Conservation (phyloP, 2,888 invertebrate species). For the Amblyjoppa proteus region DNA sequence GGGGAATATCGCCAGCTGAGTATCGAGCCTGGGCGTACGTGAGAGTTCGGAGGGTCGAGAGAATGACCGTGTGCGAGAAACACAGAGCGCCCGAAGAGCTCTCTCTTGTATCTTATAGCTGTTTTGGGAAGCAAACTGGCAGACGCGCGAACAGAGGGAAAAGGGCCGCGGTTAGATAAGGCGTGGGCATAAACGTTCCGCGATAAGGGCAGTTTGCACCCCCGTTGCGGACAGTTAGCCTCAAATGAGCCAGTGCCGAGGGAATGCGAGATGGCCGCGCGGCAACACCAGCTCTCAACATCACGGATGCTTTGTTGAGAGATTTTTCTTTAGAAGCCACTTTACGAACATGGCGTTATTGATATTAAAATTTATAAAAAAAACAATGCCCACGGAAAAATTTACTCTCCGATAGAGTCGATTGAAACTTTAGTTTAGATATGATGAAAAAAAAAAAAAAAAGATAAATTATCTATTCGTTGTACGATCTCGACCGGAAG, state of each 20-base stretch:
- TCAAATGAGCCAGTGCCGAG: conserved; percentile 79
- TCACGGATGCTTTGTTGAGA: conserved; percentile 45
- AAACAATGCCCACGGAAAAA: neutral
- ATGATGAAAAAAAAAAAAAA: neutral
- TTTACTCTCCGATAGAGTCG: too few species aligned
- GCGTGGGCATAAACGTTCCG: conserved; percentile 83
- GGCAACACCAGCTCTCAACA: neutral
- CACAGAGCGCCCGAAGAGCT: conserved; percentile 3
- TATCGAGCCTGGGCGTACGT: neutral
- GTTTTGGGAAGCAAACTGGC: conserved; percentile 72
- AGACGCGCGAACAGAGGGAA: conserved; percentile 41
- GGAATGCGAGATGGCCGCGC: conserved; percentile 62
- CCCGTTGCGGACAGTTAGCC: conserved; percentile 84
- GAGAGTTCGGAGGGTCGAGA: conserved; percentile 24
- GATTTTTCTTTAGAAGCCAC: conserved; percentile 39
- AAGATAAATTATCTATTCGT: neutral
- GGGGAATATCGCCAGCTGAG: conserved; percentile 21
- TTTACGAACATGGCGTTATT: conserved; percentile 6
- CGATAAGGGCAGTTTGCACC: conserved; percentile 85
- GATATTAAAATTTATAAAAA: neutral
- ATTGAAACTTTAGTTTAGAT: too few species aligned
- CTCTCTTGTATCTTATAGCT: conserved; percentile 44
- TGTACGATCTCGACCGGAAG: too few species aligned
- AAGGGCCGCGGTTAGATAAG: conserved; percentile 78
- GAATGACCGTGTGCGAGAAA: conserved; percentile 38